Evolutionary conservation across 1,140 invertebrate species (phyloP), one percentile per base, ranked within the genome.

Genomic region (Tetramorium simillimum): DNA sequence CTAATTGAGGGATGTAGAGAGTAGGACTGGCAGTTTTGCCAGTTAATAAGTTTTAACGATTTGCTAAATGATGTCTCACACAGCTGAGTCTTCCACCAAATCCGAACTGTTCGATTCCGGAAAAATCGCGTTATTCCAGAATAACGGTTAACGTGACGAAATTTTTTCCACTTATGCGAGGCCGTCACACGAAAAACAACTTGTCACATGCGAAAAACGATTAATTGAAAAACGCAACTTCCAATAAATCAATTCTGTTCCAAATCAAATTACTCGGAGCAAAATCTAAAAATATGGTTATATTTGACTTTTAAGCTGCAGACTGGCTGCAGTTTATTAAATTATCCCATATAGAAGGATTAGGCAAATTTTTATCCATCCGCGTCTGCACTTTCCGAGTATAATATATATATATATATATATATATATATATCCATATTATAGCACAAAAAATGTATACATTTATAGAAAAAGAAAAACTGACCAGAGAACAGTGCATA

Each of bases 201-300:
- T 53, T 6, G n/a, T 46, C 69, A 18, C 18, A 37, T 72, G 16
- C 49, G n/a, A 2, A 37, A 60, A 58, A 9, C n/a, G 33, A 75
- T 58, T 43, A 43, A 43, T 5, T 58, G 24, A 77, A 12, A 77
- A 63, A 46, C 28, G 18, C 40, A 46, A n/a, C 58, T 77, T 3
- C 10, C 53, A 75, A 58, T 75, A 75, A 58, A 75, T 77, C 10
- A 3, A 46, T 43, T 62, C 16, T 37, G 28, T 60, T 40, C 33
- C 16, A 43, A 77, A 73, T 53, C 24, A 73, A 73, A 37, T 73
- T 73, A 73, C 18, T 33, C 21, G 10, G 14, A 14, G 18, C 12
- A 49, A 49, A 69, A 69, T 2, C 37, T 67, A 46, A 69, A 69
- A 43, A 43, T 62, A 77, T 9, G 7, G 3, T 7, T 4, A 7